Conservation (phyloP, 2,888 invertebrate species). For the Taphrorychus bicolor region DNA sequence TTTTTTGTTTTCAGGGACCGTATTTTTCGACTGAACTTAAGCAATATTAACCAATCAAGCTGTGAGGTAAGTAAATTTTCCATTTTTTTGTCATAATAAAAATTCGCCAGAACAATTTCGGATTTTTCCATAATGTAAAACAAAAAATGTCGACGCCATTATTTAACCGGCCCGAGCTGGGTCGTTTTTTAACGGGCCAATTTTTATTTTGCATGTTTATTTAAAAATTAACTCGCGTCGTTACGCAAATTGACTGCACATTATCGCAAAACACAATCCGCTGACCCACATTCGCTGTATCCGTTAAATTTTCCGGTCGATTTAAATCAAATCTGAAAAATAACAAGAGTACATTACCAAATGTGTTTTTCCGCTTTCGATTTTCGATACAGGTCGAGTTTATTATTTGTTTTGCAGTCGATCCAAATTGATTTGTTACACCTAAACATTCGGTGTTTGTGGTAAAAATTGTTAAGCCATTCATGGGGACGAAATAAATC, state of each 20-base stretch:
- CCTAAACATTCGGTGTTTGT: background rate
- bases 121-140: too few species aligned
- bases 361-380: slow-evolving; percentile 1
- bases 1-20: slow-evolving; percentile 77
- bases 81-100: background rate
- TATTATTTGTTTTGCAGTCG: slow-evolving; percentile 1
- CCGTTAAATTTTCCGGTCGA: slow-evolving; percentile 3
- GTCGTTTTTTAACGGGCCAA: too few species aligned
- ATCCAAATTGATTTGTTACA: background rate
- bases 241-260: background rate
- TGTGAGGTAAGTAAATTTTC: slow-evolving; percentile 72
- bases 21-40: slow-evolving; percentile 80
- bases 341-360: slow-evolving; percentile 12
- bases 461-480: background rate
- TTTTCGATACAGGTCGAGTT: too few species aligned
- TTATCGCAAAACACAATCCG: background rate
- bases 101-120: too few species aligned
- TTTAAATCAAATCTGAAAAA: slow-evolving; percentile 16
- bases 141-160: too few species aligned
- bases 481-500: background rate
- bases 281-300: slow-evolving; percentile 2
- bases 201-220: background rate
- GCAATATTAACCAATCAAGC: slow-evolving; percentile 84
- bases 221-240: slow-evolving; percentile 1
- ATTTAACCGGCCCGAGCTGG: too few species aligned